Percentiles rank a stretch among this genome's conserved stretches.
Evolutionary conservation across 2,797 vertebrate species (phyloP).

Genomic region (Pteropus rufus): DNA sequence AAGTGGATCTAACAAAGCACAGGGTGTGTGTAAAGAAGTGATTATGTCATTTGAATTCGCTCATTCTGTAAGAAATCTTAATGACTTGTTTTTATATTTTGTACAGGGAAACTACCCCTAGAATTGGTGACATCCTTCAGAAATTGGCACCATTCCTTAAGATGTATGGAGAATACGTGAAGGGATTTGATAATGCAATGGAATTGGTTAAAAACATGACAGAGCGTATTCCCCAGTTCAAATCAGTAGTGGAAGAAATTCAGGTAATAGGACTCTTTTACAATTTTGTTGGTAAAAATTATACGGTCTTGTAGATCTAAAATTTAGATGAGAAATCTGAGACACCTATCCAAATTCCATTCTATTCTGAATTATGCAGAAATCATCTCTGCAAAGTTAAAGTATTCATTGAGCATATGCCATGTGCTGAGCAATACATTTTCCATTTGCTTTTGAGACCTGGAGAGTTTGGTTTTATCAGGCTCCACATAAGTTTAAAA

Average conservation of each 20-base stretch:
- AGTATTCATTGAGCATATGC: neutral
- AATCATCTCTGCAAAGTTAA: neutral
- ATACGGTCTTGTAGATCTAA: neutral
- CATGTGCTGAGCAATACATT: neutral
- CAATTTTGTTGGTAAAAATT: neutral
- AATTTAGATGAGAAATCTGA: neutral
- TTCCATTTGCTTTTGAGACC: constrained; percentile 4
- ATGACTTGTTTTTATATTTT: constrained; percentile 36
- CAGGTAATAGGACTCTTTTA: constrained; percentile 85
- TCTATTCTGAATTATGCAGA: neutral
- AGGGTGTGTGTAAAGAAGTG: neutral
- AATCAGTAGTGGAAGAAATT: constrained; percentile 93
- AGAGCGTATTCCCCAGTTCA: constrained; percentile 93
- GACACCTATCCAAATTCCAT: neutral
- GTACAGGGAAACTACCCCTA: constrained; percentile 91
- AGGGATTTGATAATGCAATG: constrained; percentile 96
- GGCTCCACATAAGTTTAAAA: neutral
- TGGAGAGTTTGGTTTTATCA: neutral
- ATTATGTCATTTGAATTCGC: neutral
- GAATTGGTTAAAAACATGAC: constrained; percentile 95
- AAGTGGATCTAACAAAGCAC: neutral
- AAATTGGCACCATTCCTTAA: constrained; percentile 98
- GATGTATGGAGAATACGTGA: constrained; percentile 99
- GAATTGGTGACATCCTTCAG: constrained; percentile 96
- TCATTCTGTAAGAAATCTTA: neutral